Conservation (phyloP, 2,113 vertebrate genomes). For the Pluvianellus socialis region DNA sequence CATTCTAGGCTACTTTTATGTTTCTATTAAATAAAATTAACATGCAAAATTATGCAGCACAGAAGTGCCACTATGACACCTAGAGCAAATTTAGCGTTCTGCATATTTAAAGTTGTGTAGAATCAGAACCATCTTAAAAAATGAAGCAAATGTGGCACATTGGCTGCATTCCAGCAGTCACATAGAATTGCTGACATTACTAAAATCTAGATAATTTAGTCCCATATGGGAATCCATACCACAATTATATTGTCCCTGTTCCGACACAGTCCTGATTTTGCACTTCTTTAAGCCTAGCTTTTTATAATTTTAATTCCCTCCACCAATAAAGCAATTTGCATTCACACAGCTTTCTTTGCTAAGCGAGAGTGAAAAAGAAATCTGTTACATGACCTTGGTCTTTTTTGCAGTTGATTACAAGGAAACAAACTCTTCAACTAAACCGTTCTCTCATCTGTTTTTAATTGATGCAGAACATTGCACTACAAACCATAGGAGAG, state of each 20-base stretch:
- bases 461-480: slow-evolving; percentile 66
- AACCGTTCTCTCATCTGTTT: slow-evolving; percentile 69
- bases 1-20: slow-evolving; percentile 52
- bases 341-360: slow-evolving; percentile 66
- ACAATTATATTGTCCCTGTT: slow-evolving; percentile 83
- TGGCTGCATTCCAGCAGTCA: slow-evolving; percentile 76
- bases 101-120: slow-evolving; percentile 76
- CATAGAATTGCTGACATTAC: slow-evolving; percentile 79
- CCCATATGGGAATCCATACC: slow-evolving; percentile 83
- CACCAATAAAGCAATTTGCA: slow-evolving; percentile 80
- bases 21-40: slow-evolving; percentile 73
- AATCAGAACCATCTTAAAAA: slow-evolving; percentile 76
- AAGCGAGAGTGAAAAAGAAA: slow-evolving; percentile 66
- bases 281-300: slow-evolving; percentile 76
- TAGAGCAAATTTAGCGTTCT: slow-evolving; percentile 71
- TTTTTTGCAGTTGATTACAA: slow-evolving; percentile 77
- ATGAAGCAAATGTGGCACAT: slow-evolving; percentile 74
- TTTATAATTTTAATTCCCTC: slow-evolving; percentile 82
- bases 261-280: slow-evolving; percentile 79
- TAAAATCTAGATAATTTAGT: slow-evolving; percentile 83
- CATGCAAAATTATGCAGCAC: slow-evolving; percentile 69
- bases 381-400: slow-evolving; percentile 75
- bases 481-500: slow-evolving; percentile 31
- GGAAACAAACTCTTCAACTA: slow-evolving; percentile 68
- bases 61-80: slow-evolving; percentile 73